These are phyloP conservation scores for Myotis daubentonii DNA, from an alignment of 2,797 vertebrate genomes.

Conservation along the genomic window DNA sequence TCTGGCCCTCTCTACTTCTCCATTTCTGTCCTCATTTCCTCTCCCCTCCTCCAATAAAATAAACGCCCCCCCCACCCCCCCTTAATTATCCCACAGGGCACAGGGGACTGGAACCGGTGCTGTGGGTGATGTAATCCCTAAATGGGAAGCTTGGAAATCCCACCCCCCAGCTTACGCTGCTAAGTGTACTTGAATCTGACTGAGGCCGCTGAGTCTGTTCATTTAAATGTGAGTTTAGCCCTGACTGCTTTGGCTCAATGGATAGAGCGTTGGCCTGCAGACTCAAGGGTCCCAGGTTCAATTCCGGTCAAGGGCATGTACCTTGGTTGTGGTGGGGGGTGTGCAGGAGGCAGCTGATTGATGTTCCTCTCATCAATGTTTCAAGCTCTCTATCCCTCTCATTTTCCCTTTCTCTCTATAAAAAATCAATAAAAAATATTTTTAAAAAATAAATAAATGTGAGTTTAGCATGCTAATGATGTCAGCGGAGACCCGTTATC, in stretches of 20 bases:
- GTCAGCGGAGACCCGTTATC: background rate
- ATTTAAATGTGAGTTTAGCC: background rate
- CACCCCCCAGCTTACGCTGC: background rate
- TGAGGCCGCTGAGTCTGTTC: background rate
- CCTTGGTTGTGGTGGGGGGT: too few relatives aligned
- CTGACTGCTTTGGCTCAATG: too few relatives aligned
- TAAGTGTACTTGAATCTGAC: background rate
- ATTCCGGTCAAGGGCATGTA: too few relatives aligned
- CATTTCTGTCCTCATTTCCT: background rate
- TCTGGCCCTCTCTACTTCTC: background rate
- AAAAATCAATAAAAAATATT: too few relatives aligned
- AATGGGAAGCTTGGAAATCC: background rate
- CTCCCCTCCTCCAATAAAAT: background rate
- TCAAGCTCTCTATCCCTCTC: too few relatives aligned
- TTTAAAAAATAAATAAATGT: background rate
- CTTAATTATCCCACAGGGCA: fast-evolving
- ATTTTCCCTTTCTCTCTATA: too few relatives aligned
- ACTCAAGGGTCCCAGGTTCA: too few relatives aligned
- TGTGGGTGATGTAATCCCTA: fast-evolving
- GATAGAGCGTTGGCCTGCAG: too few relatives aligned
- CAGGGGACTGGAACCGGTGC: background rate
- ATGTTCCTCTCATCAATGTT: too few relatives aligned
- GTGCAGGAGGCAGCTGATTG: too few relatives aligned
- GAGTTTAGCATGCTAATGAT: background rate
- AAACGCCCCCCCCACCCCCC: fast-evolving